Base-by-base conservation (phyloP, 2,113 vertebrate genomes). In the Corythornis cristatus region DNA sequence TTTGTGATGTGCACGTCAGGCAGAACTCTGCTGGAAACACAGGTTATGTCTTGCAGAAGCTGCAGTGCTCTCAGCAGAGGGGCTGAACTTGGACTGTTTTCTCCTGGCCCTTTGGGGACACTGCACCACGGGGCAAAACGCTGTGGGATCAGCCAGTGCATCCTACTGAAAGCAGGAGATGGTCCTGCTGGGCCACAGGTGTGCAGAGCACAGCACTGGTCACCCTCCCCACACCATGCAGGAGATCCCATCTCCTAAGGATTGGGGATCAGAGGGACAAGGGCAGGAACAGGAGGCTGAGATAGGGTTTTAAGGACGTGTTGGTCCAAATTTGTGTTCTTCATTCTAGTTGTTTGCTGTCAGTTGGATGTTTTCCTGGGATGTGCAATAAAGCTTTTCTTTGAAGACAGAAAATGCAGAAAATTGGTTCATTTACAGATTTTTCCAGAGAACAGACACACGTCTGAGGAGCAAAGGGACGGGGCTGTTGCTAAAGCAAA, bases 91-190 rank as follows among this genome's bases (percentile, higher is more conserved):
- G n/a, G 48, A 72, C n/a, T 61, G 2, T 45, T 68, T 57, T 74
- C 28, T 70, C 33, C 31, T 10, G 50, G 13, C 72, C 48, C 54
- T 54, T 5, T 5, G 29, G 29, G 31, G 20, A 72, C 54, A 46
- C 2, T 6, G 33, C 37, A 54, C 61, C 26, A 18, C 0, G 1
- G 46, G 17, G 9, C 56, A 74, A 83, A 91, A 61, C 0, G 0
- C 80, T 28, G 11, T 3, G 9, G 43, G 40, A 67, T 70, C 42
- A 31, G 21, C 13, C 60, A 51, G 0, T 2, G 50, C 18, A 75
- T 2, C 0, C 40, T 77, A 28, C 45, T 18, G 21, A 35, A n/a
- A 64, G 31, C 18, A 71, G 57, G 16, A 29, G 14, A 31, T 83
- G 35, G 28, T 76, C 60, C 23, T 65, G 68, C 37, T 65, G 62